Evolutionary conservation across 2,888 invertebrate species (phyloP).

Genomic region (Panopea generosa): DNA sequence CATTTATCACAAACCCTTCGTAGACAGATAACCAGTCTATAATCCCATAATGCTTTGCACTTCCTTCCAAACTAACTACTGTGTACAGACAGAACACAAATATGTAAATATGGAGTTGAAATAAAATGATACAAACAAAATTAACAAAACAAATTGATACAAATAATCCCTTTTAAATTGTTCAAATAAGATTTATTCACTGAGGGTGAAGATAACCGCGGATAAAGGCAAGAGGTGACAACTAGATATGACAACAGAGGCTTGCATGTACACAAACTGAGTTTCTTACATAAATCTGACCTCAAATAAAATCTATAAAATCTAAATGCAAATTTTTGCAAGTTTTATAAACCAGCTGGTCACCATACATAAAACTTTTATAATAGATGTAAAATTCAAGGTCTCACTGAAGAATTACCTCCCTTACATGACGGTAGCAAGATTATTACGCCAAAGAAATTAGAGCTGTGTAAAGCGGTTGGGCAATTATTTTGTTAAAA

Average conservation of each 20-base stretch:
- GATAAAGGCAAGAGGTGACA: conserved; percentile 5
- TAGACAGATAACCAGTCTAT: conserved; percentile 9
- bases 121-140: not conserved
- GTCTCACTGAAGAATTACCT: no score
- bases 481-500: no score
- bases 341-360: no score
- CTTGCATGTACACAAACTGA: not conserved
- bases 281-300: not conserved
- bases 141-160: conserved; percentile 23
- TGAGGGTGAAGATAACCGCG: conserved; percentile 15
- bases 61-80: not conserved
- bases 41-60: conserved; percentile 19
- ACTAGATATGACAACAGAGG: conserved; percentile 5
- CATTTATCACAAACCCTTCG: not conserved
- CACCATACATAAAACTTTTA: no score
- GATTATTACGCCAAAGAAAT: no score
- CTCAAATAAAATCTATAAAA: no score
- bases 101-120: conserved; percentile 2
- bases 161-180: conserved; percentile 18
- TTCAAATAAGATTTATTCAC: conserved; percentile 24
- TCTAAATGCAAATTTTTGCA: no score
- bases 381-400: no score
- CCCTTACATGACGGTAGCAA: no score
- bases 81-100: not conserved
- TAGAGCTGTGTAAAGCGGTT: no score